phyloP scores from a whole-genome alignment of 2,113 vertebrate genomes.

The Megalops atlanticus region DNA sequence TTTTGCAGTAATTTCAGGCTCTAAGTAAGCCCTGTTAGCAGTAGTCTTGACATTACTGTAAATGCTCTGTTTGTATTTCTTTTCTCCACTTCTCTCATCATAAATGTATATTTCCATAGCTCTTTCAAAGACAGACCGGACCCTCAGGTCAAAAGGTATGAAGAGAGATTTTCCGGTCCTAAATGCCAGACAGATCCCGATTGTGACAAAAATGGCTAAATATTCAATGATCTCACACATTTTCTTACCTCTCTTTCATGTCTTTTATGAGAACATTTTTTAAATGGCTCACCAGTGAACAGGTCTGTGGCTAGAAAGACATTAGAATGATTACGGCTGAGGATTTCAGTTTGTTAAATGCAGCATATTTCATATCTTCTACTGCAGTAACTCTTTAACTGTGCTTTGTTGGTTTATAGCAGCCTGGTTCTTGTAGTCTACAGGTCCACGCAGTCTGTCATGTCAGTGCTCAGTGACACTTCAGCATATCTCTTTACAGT shows the following conservation, averaged over 20 bases:
- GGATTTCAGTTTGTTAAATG: not conserved
- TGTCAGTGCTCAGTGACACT: slow-evolving; percentile 2
- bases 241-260: not conserved
- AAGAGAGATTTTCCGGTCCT: not conserved
- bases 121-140: not conserved
- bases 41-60: not conserved
- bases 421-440: not conserved
- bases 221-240: not conserved
- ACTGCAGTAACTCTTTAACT: not conserved
- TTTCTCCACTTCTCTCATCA: not conserved
- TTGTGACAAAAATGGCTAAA: not conserved
- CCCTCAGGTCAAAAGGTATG: not conserved
- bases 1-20: not conserved
- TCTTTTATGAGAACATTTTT: not conserved
- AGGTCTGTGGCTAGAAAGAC: not conserved
- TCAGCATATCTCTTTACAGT: slow-evolving; percentile 17
- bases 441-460: not conserved
- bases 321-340: not conserved
- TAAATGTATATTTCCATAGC: not conserved
- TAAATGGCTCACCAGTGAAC: not conserved
- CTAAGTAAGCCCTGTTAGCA: not conserved
- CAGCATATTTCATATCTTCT: not conserved
- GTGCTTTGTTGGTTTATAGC: not conserved
- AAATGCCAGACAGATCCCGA: not conserved
- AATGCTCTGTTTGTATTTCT: not conserved